phyloP scores from a whole-genome alignment of 2,113 vertebrate genomes.

The Struthio camelus region DNA sequence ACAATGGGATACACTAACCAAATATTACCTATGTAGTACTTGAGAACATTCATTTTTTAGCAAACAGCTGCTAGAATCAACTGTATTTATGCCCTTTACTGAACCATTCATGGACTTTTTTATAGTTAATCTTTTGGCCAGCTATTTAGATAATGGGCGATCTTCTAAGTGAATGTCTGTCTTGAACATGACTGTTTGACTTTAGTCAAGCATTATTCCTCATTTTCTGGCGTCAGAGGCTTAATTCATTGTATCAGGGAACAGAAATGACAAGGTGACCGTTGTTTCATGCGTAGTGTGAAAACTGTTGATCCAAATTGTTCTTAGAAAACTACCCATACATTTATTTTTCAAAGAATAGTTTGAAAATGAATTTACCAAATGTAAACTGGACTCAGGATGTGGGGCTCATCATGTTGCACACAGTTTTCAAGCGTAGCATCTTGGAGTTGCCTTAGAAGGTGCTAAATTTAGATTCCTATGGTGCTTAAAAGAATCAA shows the following conservation, averaged over 20 bases:
- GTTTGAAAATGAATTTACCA: background rate
- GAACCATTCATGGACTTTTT: background rate
- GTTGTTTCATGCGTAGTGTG: background rate
- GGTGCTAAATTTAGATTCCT: background rate
- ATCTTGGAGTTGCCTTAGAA: background rate
- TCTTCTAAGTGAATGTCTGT: background rate
- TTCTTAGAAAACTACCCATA: background rate
- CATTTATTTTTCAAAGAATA: background rate
- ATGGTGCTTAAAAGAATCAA: background rate
- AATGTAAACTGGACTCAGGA: background rate
- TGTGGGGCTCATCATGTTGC: fast-evolving
- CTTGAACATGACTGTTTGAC: background rate
- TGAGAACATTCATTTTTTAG: background rate
- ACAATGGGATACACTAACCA: background rate
- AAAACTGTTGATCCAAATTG: background rate
- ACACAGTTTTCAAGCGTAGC: background rate
- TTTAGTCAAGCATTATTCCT: background rate
- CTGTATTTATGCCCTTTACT: background rate
- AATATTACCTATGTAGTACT: background rate
- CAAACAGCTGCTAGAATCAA: constrained; percentile 2
- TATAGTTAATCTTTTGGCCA: background rate
- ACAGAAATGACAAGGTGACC: background rate
- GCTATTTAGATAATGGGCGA: background rate
- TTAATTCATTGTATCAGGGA: background rate
- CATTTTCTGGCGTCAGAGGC: background rate